Conservation (phyloP, 2,797 vertebrate species). For the Nasua narica region DNA sequence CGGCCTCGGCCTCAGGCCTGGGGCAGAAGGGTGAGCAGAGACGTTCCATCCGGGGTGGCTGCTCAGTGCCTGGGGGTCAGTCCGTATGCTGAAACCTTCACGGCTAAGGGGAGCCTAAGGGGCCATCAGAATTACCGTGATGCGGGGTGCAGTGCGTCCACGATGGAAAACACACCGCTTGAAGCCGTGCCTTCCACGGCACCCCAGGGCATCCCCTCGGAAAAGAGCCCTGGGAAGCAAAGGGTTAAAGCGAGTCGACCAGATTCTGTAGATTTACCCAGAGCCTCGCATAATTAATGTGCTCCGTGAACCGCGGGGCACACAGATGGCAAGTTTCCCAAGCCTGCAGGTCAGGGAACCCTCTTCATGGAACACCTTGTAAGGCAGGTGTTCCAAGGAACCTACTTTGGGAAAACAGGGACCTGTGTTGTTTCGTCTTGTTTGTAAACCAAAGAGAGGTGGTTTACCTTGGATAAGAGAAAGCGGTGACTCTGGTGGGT, state of each 20-base stretch:
- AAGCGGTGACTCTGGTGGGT: fast-evolving
- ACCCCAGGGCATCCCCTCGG: fast-evolving
- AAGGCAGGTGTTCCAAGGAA: background rate
- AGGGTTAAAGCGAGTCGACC: background rate
- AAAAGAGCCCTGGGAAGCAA: background rate
- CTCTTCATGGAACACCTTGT: background rate
- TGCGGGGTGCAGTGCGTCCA: fast-evolving
- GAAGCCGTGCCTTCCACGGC: fast-evolving
- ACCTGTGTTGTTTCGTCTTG: background rate
- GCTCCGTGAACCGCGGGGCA: background rate
- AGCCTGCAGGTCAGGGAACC: background rate
- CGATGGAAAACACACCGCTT: fast-evolving
- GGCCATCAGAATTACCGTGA: fast-evolving
- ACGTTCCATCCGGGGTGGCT: fast-evolving
- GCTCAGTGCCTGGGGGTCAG: background rate
- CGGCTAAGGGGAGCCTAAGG: fast-evolving
- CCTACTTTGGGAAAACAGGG: background rate
- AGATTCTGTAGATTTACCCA: background rate
- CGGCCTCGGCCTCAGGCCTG: fast-evolving
- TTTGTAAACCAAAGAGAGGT: background rate
- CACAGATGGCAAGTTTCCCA: background rate
- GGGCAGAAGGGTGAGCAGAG: background rate
- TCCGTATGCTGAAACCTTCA: fast-evolving
- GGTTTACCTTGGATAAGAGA: background rate
- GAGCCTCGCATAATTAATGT: background rate